Base-by-base conservation (phyloP, 1,140 invertebrate species). In the Lucilia cuprina region DNA sequence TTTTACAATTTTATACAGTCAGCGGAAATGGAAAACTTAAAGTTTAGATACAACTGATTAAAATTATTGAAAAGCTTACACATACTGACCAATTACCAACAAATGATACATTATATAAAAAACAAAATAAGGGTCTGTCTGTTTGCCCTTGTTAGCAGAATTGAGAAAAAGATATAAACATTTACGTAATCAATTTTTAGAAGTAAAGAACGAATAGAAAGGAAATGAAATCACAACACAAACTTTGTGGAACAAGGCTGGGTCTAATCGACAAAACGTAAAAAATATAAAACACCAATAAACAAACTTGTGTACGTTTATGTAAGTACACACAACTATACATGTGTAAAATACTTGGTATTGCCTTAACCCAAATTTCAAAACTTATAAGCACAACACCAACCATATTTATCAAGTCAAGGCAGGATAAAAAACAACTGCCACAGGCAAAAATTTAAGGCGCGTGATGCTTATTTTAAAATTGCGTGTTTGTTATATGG, bases 171-270 rank as follows among this genome's bases (percentile, higher is more conserved):
- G 77, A 80, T 80, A 80, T 80, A 80, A 80, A 80, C 21, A 19
- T 80, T 49, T 49, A 80, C 19, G 77, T 80, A 80, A 80, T 80
- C 77, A 80, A 80, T 80, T 80, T 80, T 80, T 80, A 80, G 50
- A 80, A 49, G 30, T 80, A 80, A 50, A 47, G 19, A 80, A 80
- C n/a, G 34, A 80, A 49, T 12, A 70, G 8, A 70, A 80, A 21
- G 77, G 41, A 80, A 80, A 80, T 60, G 55, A 21, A 50, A 80
- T 49, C 41, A 80, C 77, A 80, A 25, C 19, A 70, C 65, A 80
- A 49, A 49, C n/a, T 80, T 19, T 21, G n/a, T 17, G 13, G 4
- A 75, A 70, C 65, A 70, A 70, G 65, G 65, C 65, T 70, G 65
- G 65, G 65, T 70, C n/a, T 25, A n/a, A 41, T 41, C 41, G 41